phyloP scores from a whole-genome alignment of 2,888 invertebrate genomes.

The Aphidius colemani region DNA sequence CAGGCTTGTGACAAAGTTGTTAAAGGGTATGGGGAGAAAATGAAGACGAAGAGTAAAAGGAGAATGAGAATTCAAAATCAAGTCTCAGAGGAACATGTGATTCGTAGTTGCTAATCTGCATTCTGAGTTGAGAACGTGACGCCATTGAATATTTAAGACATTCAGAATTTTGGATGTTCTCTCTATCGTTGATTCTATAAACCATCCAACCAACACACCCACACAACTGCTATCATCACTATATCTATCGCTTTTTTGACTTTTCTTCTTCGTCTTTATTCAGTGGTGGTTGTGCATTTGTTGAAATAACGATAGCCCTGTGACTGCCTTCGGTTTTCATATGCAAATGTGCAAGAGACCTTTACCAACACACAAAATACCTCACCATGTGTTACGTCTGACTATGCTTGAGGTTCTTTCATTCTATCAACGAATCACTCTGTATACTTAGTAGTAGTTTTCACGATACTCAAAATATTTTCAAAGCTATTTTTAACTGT shows the following conservation, averaged over 20 bases:
- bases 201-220: slow-evolving; percentile 2
- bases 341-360: slow-evolving; percentile 50
- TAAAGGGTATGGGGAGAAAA: slow-evolving; percentile 17
- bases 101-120: slow-evolving; percentile 55
- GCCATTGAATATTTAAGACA: slow-evolving; percentile 59
- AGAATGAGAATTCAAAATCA: slow-evolving; percentile 48
- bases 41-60: slow-evolving; percentile 25
- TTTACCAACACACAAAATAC: slow-evolving; percentile 37
- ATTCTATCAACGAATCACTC: slow-evolving; percentile 17
- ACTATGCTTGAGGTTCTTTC: slow-evolving; percentile 30
- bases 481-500: too few relatives aligned
- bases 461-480: neutral
- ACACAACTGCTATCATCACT: neutral
- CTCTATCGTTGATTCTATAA: neutral
- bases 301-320: slow-evolving; percentile 36
- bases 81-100: slow-evolving; percentile 50
- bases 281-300: slow-evolving; percentile 41
- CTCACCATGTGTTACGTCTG: slow-evolving; percentile 40
- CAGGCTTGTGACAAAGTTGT: slow-evolving; percentile 9
- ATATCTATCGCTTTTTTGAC: slow-evolving; percentile 23
- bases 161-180: slow-evolving; percentile 22
- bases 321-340: slow-evolving; percentile 56
- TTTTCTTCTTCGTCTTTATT: slow-evolving; percentile 48
- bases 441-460: slow-evolving; percentile 7
- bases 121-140: slow-evolving; percentile 54